Evolutionary conservation across 2,888 invertebrate species (phyloP), one percentile per base, ranked within the genome.

Genomic region (Dysmachus trigonus): DNA sequence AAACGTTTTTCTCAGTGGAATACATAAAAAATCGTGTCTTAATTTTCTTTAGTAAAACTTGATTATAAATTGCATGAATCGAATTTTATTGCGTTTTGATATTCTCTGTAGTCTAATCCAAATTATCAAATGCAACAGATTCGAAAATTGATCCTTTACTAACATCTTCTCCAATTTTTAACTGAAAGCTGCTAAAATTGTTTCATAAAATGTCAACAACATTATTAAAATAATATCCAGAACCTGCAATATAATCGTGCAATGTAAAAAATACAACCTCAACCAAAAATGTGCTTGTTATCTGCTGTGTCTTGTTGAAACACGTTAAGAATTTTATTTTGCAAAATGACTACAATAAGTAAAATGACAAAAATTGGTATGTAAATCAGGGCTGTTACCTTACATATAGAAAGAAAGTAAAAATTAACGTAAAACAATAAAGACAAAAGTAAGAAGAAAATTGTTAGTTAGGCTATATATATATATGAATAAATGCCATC

Each of bases 351-450:
- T 62, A 82, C 33, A 82, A 62, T 82, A 62, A 82, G 35, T 18
- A 22, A 51, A 79, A n/a, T 7, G 35, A 79, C 27, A 79, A 79
- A 79, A 27, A 5, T 62, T 82, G 62, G 62, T 82, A 27, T 62
- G 62, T 82, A 62, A 62, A 82, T 62, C 81, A 82, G 81, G 81
- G 81, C 81, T 82, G 81, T 82, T 82, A 82, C 38, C 81, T 62
- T 41, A 79, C 30, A 31, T 62, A 31, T 62, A 62, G 35, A 62
- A 62, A 18, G 10, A 38, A 77, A 35, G 38, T 22, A 10, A 62
- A 62, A 62, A 22, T 62, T 62, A 62, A 27, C 10, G 18, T 53
- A 76, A 38, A 51, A 51, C 47, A 79, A 53, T 53, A 53, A 81
- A 31, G 31, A 81, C 6, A 82, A 27, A 51, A 51, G 18, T 18